phyloP scores from a whole-genome alignment of 2,797 vertebrate species.

The Vespertilio murinus region DNA sequence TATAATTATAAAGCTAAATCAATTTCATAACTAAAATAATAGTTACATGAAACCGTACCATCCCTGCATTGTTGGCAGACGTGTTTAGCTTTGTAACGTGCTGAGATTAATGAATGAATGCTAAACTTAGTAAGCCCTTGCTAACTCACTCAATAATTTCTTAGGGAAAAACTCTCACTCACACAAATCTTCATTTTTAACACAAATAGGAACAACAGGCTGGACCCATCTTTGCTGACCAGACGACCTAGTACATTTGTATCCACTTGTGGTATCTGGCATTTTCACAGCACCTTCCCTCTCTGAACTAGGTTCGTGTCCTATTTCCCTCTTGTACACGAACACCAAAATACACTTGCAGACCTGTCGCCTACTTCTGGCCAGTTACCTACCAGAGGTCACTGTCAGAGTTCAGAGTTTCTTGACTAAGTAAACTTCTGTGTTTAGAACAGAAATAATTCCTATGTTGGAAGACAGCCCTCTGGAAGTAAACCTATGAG shows the following conservation, averaged over 20 bases:
- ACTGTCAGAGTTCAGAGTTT: conserved; percentile 1
- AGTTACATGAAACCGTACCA: neutral
- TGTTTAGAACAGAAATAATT: conserved; percentile 13
- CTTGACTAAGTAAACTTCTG: neutral
- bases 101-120: neutral
- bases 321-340: neutral
- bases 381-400: neutral
- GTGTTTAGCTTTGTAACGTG: neutral
- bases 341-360: neutral
- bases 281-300: neutral
- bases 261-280: neutral
- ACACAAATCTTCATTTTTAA: neutral
- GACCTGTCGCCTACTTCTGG: neutral
- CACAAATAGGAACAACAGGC: neutral
- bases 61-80: neutral
- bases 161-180: neutral
- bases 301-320: neutral
- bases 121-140: neutral
- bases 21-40: neutral
- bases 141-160: neutral
- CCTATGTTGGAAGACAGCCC: neutral
- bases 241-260: neutral
- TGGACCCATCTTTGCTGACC: neutral
- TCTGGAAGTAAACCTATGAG: neutral
- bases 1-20: conserved; percentile 2